phyloP scores from a whole-genome alignment of 2,888 invertebrate species.

The Tethea ocularis region DNA sequence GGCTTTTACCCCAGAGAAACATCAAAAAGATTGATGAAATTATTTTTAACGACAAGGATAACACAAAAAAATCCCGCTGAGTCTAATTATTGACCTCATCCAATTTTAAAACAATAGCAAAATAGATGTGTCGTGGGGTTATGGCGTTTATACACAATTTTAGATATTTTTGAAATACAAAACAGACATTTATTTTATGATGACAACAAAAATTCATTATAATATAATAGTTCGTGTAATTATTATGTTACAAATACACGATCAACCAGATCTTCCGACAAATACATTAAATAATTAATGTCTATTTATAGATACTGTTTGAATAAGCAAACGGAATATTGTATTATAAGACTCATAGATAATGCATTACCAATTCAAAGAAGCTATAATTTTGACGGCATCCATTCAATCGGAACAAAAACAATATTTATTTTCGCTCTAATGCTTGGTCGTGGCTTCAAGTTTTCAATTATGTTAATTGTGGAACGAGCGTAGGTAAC shows the following conservation, averaged over 20 bases:
- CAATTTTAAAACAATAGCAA: too few relatives aligned
- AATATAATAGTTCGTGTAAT: too few relatives aligned
- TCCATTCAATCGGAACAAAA: constrained; percentile 29
- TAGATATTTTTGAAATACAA: too few relatives aligned
- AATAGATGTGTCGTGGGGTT: background rate
- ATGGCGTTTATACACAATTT: background rate
- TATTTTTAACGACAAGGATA: background rate
- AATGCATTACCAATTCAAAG: background rate
- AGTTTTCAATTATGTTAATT: constrained; percentile 66
- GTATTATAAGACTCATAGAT: background rate
- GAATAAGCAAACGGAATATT: constrained; percentile 4
- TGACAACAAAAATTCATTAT: too few relatives aligned
- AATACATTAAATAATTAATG: background rate
- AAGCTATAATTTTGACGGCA: constrained; percentile 15
- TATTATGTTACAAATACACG: too few relatives aligned
- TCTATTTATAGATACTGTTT: background rate
- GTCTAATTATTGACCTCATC: background rate
- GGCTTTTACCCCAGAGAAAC: background rate
- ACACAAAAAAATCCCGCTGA: background rate
- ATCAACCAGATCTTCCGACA: too few relatives aligned
- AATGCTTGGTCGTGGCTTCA: constrained; percentile 41
- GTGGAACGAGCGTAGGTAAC: constrained; percentile 36
- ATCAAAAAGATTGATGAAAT: constrained; percentile 5
- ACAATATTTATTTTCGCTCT: constrained; percentile 35
- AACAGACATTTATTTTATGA: too few relatives aligned